Conservation (phyloP, 1,140 invertebrate species). For the Diachasma alloeum region DNA sequence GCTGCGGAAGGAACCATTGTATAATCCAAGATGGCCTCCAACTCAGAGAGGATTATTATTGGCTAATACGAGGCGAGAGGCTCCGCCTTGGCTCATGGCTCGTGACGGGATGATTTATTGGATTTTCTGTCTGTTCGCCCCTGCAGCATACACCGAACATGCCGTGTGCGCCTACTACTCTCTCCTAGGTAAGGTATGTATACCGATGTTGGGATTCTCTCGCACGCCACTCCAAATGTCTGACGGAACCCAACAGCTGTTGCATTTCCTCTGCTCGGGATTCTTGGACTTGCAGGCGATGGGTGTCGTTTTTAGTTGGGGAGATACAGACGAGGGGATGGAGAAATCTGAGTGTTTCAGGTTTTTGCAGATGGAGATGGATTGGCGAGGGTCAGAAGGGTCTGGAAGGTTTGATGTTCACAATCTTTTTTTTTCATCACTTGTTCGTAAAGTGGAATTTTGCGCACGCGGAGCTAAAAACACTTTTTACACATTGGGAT, state of each 20-base stretch:
- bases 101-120: conserved; percentile 67
- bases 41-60: conserved; percentile 69
- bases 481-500: too few species aligned
- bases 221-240: conserved; percentile 33
- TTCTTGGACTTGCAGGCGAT: not conserved
- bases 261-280: conserved; percentile 21
- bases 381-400: too few species aligned
- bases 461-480: too few species aligned
- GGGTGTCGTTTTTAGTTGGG: too few species aligned
- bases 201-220: conserved; percentile 14
- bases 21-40: conserved; percentile 69
- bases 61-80: conserved; percentile 69
- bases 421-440: too few species aligned
- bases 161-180: conserved; percentile 39
- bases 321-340: too few species aligned
- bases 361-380: too few species aligned
- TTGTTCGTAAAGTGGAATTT: too few species aligned
- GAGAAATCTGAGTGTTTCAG: too few species aligned
- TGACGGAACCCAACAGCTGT: conserved; percentile 36
- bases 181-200: conserved; percentile 27
- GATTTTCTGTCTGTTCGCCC: conserved; percentile 66
- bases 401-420: too few species aligned
- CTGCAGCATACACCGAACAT: conserved; percentile 53
- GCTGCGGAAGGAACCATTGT: conserved; percentile 66
- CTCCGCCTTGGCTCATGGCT: conserved; percentile 69